These are phyloP conservation scores for Megaleporinus macrocephalus DNA, from an alignment of 2,113 vertebrate species.

Conservation along the genomic window DNA sequence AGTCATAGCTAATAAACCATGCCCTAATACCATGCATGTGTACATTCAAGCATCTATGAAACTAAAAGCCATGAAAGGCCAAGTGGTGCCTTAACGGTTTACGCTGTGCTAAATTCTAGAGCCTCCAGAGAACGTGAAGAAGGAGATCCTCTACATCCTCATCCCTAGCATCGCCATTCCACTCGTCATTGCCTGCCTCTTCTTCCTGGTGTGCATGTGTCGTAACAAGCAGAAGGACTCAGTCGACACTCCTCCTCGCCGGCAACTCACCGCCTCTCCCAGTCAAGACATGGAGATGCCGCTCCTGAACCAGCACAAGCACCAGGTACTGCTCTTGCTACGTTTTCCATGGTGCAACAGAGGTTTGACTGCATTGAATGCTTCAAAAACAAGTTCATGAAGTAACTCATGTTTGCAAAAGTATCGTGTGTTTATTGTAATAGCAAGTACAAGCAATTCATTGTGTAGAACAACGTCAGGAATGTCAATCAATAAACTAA, in stretches of 20 bases:
- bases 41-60: no score
- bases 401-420: no score
- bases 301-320: conserved; percentile 89
- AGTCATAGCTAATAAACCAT: background rate
- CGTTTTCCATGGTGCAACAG: background rate
- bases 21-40: background rate
- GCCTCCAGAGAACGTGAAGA: conserved; percentile 86
- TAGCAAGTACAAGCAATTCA: no score
- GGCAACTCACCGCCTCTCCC: conserved; percentile 85
- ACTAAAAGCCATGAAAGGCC: no score
- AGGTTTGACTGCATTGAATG: background rate
- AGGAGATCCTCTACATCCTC: conserved; percentile 95
- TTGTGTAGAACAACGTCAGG: no score
- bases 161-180: conserved; percentile 95
- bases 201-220: conserved; percentile 95
- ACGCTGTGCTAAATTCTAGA: conserved; percentile 69
- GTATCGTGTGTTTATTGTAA: no score
- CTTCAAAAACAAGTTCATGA: no score
- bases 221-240: conserved; percentile 93
- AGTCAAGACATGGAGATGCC: conserved; percentile 95
- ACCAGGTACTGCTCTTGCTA: conserved; percentile 83
- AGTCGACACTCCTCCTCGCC: conserved; percentile 80
- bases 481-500: no score
- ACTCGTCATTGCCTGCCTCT: conserved; percentile 91
- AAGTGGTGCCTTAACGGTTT: background rate